Evolutionary conservation across 2,113 vertebrate species (phyloP).

Genomic region (Epinephelus cyanopodus): DNA sequence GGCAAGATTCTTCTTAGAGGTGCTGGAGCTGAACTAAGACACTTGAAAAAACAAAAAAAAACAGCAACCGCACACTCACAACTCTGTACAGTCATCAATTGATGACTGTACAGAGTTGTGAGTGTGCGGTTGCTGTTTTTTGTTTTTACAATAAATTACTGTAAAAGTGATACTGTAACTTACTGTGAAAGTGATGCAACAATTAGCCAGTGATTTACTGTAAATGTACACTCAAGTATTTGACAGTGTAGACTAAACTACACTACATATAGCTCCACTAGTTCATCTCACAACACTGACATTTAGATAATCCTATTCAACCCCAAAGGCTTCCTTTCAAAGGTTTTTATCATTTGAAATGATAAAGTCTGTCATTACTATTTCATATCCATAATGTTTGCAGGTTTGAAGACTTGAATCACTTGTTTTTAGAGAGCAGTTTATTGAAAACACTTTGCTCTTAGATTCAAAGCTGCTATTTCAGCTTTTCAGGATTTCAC

Average conservation of each 20-base stretch:
- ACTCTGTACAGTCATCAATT: too few species aligned
- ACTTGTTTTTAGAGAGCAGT: not conserved
- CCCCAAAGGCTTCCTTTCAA: not conserved
- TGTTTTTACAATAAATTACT: too few species aligned
- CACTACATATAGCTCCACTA: not conserved
- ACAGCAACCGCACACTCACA: too few species aligned
- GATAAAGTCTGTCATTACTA: not conserved
- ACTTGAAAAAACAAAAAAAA: too few species aligned
- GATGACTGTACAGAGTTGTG: too few species aligned
- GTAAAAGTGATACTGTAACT: too few species aligned
- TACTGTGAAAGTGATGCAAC: too few species aligned
- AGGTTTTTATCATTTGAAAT: not conserved
- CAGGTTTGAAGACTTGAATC: not conserved
- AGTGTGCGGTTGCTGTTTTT: too few species aligned
- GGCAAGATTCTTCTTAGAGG: too few species aligned
- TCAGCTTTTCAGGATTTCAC: not conserved
- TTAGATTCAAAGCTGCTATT: not conserved
- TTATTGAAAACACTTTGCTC: not conserved
- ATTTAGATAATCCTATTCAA: not conserved
- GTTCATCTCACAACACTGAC: not conserved
- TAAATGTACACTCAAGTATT: too few species aligned
- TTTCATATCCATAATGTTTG: not conserved
- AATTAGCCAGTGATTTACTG: too few species aligned
- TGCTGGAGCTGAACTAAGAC: too few species aligned
- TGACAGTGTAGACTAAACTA: not conserved